Base-by-base conservation (phyloP, 2,888 invertebrate genomes). In the Cataglyphis altisquamis region DNA sequence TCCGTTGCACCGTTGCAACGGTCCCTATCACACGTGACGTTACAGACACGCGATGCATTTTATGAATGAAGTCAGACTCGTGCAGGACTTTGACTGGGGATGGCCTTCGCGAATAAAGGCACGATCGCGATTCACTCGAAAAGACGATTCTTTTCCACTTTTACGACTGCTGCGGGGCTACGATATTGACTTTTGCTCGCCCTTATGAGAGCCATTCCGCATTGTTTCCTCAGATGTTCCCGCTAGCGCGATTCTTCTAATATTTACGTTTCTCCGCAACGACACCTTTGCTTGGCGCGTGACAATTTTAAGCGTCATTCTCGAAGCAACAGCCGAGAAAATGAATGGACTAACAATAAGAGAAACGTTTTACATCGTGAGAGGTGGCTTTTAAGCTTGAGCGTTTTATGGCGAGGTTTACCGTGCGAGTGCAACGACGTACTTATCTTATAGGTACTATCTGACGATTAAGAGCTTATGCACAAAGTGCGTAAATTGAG, bases 21-120 rank as follows among this genome's bases (percentile, higher is more conserved):
- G 25, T 25, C 41, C 70, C 78, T 78, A 72, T 72, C 78, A 72
- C 78, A 80, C 45, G 60, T 80, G 72, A 80, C 60, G 60, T 72
- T 78, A 80, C 66, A 81, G 80, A 64, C 87, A 88, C 83, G 87
- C 84, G 72, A 88, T 83, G 83, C 78, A 68, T 83, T 88, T 88
- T 73, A 83, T 88, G 84, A 88, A 88, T 88, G 87, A 88, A 88
- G 45, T 18, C 73, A 66, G 57, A 52, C 45, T 85, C 85, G 83
- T 67, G 70, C 45, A 72, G 45, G 32, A 25, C 60, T 55, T 25
- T 36, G 52, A 29, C 45, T 41, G 21, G 21, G 36, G 66, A 48
- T 15, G 45, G 73, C 78, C 60, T 72, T 80, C 60, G 73, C 45
- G 41, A 21, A 45, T 45, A 80, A 80, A 62, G 60, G 57, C 72